Base-by-base conservation (phyloP, 2,797 vertebrate species). In the Heteromormyrus szaboi region DNA sequence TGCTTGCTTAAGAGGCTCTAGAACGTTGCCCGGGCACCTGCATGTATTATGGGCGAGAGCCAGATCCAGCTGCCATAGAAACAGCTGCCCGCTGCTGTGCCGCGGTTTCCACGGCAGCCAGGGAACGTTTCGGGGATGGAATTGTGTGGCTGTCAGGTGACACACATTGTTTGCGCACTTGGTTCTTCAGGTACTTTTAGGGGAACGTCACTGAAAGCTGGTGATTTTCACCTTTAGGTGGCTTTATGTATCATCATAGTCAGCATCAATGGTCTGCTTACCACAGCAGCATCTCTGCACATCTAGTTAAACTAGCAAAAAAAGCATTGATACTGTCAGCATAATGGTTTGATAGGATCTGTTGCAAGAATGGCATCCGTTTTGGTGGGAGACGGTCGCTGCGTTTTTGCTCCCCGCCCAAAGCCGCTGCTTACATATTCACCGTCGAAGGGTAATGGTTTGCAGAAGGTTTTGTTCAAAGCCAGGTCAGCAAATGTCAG, bases 401-500 rank as follows among this genome's bases (percentile, higher is more conserved):
- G 25, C 9, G 25, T 68, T 68, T 68, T 29, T 68, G 1, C 41
- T 2, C 41, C 41, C 33, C 17, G 2, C 3, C 12, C 62, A 14
- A 51, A 84, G 81, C 8, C 8, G 48, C 48, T 33, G 22, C 48
- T 14, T 29, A 14, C 41, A 3, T 79, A 79, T 46, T 41, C 33
- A 44, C 72, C 17, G 2, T 2, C 41, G 29, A 86, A 54, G 29
- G 25, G 29, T n/a, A 7, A 19, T 46, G 87, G 33, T 33, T 53
- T 56, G 88, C 51, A 62, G 29, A 81, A 14, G 48, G 33, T 76
- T 19, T 25, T 29, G 22, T 89, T 53, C 19, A 56, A 89, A 89
- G 88, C 88, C 88, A 76, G 88, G 83, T 89, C 88, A 89, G 88
- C 88, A 89, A 89, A 89, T 50, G 9, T 86, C 59, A 48, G 56